Conservation (phyloP, 92 coral and sea anemone species). For the Epizoanthus ramosus region DNA sequence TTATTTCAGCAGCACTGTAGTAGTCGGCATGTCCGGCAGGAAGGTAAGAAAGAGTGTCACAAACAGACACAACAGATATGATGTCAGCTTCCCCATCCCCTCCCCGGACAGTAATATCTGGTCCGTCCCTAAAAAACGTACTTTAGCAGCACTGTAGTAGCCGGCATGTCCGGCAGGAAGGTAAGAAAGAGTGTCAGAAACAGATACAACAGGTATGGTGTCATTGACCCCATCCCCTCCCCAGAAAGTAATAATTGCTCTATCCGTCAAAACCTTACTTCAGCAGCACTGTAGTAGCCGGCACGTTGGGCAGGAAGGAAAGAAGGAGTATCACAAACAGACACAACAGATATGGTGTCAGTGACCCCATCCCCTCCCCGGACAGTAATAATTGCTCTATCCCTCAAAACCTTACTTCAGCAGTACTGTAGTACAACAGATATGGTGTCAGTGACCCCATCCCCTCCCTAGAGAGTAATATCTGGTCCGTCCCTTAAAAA, state of each 20-base stretch:
- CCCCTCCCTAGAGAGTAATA: too few relatives aligned
- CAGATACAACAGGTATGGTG: slow-evolving; percentile 21
- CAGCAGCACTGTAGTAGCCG: slow-evolving; percentile 43
- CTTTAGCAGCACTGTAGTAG: slow-evolving; percentile 43
- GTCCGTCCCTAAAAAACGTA: neutral
- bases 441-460: neutral
- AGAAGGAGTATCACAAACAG: slow-evolving; percentile 37
- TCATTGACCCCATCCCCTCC: too few relatives aligned
- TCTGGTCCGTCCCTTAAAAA: too few relatives aligned
- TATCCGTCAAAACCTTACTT: neutral
- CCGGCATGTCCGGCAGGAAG: slow-evolving; percentile 44
- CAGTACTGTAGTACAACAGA: slow-evolving; percentile 31
- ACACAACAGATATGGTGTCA: slow-evolving; percentile 12
- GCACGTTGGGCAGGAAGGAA: slow-evolving; percentile 34
- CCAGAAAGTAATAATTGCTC: too few relatives aligned
- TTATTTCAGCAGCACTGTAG: slow-evolving; percentile 39
- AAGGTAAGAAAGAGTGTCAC: slow-evolving; percentile 31
- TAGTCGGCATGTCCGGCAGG: slow-evolving; percentile 44
- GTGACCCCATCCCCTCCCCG: too few relatives aligned
- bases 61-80: slow-evolving; percentile 35
- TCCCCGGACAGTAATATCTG: too few relatives aligned
- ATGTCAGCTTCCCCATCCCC: too few relatives aligned
- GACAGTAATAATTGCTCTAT: too few relatives aligned
- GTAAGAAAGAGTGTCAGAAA: slow-evolving; percentile 34
- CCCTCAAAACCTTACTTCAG: slow-evolving; percentile 6